Evolutionary conservation across 2,888 invertebrate species (phyloP), one percentile per base, ranked within the genome.

Genomic region (Hydriomena furcata): DNA sequence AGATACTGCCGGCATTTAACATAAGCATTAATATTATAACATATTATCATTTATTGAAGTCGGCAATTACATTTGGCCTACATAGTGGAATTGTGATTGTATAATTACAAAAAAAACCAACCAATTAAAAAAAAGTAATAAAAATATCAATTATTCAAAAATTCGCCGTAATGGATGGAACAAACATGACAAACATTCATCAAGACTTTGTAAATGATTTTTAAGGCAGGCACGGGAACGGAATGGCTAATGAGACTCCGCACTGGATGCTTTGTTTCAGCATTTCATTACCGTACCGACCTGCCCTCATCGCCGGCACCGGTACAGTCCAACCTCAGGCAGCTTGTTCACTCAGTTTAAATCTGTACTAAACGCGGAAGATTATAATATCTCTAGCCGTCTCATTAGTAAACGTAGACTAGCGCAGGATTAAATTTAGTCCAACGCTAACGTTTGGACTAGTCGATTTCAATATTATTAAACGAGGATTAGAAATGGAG

Each of bases 181-280:
- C 63, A 76, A 73, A 72, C 68, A 65, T 60, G 63, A 56, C 66
- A 58, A 69, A 74, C 73, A 81, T 83, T 83, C 76, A 84, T 85
- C 79, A 84, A 78, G 82, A 78, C 68, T 81, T 81, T 73, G 75
- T 79, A 81, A 86, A 85, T 81, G 73, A 81, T 87, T 87, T 83
- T 85, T 77, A 78, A 79, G 82, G 79, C 66, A 71, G 73, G 78
- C 74, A 78, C 82, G 71, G 64, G 73, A 56, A 72, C 70, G 73
- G 87, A 87, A 88, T 87, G 68, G 76, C 74, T 87, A 87, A 89
- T 85, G 86, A 87, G 82, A 65, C 71, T 65, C 68, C 67, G 77
- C 72, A 80, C 82, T 74, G 65, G 73, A 71, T 58, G 66, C 82
- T 84, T 87, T 88, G 85, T 86, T 84, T 70, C 78, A 73, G 83